Base-by-base conservation (phyloP, 92 coral and sea anemone species). In the Umimayanthus chanpuru region DNA sequence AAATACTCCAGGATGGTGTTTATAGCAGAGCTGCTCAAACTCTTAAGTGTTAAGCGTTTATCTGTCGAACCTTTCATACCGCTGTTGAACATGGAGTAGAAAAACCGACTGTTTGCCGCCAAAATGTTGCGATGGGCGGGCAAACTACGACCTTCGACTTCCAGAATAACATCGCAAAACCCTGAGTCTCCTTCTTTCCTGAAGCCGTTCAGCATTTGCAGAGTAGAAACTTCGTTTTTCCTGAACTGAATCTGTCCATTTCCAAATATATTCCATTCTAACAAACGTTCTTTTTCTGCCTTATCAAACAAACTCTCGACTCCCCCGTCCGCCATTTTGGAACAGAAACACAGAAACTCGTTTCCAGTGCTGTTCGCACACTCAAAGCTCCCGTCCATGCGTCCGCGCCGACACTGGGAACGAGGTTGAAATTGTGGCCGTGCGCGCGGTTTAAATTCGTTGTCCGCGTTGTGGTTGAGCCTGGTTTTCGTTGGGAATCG, bases 51-150 rank as follows among this genome's bases (percentile, higher is more conserved):
- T 30, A 93, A 81, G 18, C 66, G 86, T 30, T 76, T 90, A 29
- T 92, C 89, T 39, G 58, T 83, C 25, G 98, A 95, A 83, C 92
- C 98, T 80, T 90, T 81, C 98, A 95, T 95, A 5, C 98, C 94
- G 50, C 98, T 93, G 79, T 91, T 90, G 43, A 95, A 95, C 94
- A 95, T 90, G 2, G 94, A 92, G 86, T 88, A 93, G 80, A 95
- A 95, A 53, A 93, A 93, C 32, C 91, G 93, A 65, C 98, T 93
- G 76, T 92, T 95, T n/a, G 98, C 96, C 18, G 98, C 98, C 87
- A 95, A 81, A 65, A 95, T 90, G 70, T 91, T 93, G n/a, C 96
- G 96, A 77, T 95, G 98, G 10, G 93, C 93, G 9, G 92, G 76
- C 74, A 93, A 89, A 41, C 90, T 88, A 56, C 89, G 88, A 12